A percentile compares a stretch with the other conserved stretches of the same genome.
These are phyloP conservation scores for Perithous albicinctus DNA, from an alignment of 2,888 invertebrate species.

Conservation along the genomic window DNA sequence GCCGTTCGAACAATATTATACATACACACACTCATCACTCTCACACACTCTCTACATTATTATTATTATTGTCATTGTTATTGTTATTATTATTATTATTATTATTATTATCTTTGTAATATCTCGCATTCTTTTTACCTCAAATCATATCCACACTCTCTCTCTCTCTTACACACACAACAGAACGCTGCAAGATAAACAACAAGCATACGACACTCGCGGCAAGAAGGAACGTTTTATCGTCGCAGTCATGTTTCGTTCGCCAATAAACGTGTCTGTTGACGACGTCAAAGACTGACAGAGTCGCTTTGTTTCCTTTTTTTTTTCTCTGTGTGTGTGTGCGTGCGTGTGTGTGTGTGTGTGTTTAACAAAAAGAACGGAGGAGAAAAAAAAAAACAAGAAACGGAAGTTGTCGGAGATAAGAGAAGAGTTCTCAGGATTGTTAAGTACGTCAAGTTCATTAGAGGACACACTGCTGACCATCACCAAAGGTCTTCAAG, in stretches of 20 bases:
- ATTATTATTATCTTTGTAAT: not conserved
- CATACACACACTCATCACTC: constrained; percentile 56
- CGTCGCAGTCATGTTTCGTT: not conserved
- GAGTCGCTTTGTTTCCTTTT: not conserved
- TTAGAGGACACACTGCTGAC: too few relatives aligned
- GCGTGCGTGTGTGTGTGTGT: not conserved
- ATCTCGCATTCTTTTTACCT: not conserved
- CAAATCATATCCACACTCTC: not conserved
- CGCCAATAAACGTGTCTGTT: not conserved
- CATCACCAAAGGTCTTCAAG: too few relatives aligned
- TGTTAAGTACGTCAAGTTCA: too few relatives aligned
- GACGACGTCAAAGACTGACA: not conserved
- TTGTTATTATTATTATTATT: not conserved
- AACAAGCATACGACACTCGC: not conserved
- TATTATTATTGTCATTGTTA: not conserved
- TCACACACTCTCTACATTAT: constrained; percentile 36
- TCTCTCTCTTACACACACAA: not conserved
- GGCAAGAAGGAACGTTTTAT: not conserved
- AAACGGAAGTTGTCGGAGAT: not conserved
- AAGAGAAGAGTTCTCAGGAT: constrained; percentile 1
- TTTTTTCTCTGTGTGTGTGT: not conserved
- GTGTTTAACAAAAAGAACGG: not conserved
- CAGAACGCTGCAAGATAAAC: not conserved
- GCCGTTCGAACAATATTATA: constrained; percentile 72
- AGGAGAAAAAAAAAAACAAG: not conserved